Evolutionary conservation across 2,888 invertebrate species (phyloP).

Genomic region (Protophormia terraenovae): DNA sequence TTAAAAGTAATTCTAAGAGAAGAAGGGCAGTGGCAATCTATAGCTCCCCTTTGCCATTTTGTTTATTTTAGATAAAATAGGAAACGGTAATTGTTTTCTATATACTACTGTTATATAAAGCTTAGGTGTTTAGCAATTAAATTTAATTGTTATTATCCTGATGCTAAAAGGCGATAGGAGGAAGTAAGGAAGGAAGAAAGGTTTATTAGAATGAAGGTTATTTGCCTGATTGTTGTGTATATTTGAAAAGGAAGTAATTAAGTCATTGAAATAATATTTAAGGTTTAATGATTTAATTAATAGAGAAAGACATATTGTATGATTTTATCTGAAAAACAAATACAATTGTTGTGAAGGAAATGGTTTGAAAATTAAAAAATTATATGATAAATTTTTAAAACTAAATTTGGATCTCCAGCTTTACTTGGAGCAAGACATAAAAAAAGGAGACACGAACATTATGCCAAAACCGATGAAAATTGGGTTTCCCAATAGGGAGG

Average conservation of each 20-base stretch:
- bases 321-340: too few species aligned
- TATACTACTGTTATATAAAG: background rate
- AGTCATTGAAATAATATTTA: conserved; percentile 45
- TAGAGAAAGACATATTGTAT: background rate
- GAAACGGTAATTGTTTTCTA: conserved; percentile 53
- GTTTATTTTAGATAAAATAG: conserved; percentile 32
- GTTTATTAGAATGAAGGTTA: background rate
- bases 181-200: background rate
- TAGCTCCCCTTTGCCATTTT: background rate
- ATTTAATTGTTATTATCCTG: conserved; percentile 57
- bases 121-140: conserved; percentile 51
- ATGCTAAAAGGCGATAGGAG: background rate
- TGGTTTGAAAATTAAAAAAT: too few species aligned
- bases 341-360: too few species aligned
- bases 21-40: too few species aligned
- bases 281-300: conserved; percentile 20
- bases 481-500: too few species aligned
- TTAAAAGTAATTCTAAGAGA: too few species aligned
- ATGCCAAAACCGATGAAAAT: too few species aligned
- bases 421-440: too few species aligned
- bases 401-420: too few species aligned
- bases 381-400: too few species aligned
- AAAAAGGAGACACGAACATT: too few species aligned
- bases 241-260: conserved; percentile 37
- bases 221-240: background rate